Base-by-base conservation (phyloP, 2,888 invertebrate species). In the Hydrotaea diabolus region DNA sequence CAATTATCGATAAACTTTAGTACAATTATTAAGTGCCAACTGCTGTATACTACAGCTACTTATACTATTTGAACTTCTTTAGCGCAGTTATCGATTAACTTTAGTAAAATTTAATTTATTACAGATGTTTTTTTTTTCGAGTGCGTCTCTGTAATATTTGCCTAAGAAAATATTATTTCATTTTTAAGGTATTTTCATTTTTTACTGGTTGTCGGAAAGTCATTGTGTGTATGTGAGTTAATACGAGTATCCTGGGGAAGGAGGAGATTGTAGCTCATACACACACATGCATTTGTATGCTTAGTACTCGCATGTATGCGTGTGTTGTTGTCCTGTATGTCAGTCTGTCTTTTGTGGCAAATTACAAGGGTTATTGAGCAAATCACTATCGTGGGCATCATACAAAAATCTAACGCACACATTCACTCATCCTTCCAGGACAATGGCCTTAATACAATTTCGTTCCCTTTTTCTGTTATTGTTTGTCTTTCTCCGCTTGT, bases 311-410 rank as follows among this genome's bases (percentile, higher is more conserved):
- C n/a, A 43, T 66, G 49, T 46, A 13, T 26, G 17, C 26, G 39
- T 80, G 49, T 36, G 49, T 77, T n/a, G 15, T 49, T n/a, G 62
- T 39, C 43, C 69, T 86, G 85, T 85, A 80, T 86, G 85, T 86
- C 26, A 73, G 39, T 77, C 17, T 78, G 72, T 82, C 82, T 86
- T 86, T 86, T 86, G 86, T 85, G 86, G 86, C 86, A 88, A 89
- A 91, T 91, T 91, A 91, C 90, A 91, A 90, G 90, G 90, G 90
- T 90, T 91, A 91, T 91, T 91, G 91, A 90, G 90, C 91, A 91
- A 90, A 91, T 90, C 90, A 90, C 89, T 88, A 74, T 79, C 79
- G 73, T 82, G 85, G 85, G 73, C 53, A 72, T 69, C 69, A 53
- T 77, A 71, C n/a, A 71, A n/a, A 39, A 39, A 8, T 11, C 59